These are phyloP conservation scores for Drosophila atroscutellata DNA, from an alignment of 2,888 invertebrate genomes.

Conservation along the genomic window DNA sequence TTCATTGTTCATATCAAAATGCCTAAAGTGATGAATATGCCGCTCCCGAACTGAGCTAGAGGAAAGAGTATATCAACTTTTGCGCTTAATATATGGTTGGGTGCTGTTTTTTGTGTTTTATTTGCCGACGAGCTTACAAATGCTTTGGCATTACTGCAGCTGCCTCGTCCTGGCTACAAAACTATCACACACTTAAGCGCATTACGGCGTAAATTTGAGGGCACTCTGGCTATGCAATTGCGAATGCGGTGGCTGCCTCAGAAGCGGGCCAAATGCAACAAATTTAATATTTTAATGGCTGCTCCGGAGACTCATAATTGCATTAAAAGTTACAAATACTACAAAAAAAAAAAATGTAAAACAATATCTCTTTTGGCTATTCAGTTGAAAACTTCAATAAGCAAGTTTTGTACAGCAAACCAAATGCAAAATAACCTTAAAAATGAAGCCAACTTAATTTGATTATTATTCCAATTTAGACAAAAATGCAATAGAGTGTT, in stretches of 20 bases:
- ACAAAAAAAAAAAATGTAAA: neutral
- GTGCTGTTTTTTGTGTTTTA: slow-evolving; percentile 6
- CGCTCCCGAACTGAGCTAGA: neutral
- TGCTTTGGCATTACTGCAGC: slow-evolving; percentile 27
- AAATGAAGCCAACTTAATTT: neutral
- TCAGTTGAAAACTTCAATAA: neutral
- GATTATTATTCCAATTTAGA: neutral
- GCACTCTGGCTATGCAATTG: slow-evolving; percentile 23
- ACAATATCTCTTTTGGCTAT: neutral
- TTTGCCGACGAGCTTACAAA: slow-evolving; percentile 18
- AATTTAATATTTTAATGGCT: slow-evolving; percentile 29
- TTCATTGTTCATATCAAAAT: neutral
- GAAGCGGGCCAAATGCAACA: slow-evolving; percentile 18
- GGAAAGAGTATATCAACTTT: slow-evolving; percentile 35
- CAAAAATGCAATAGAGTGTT: neutral
- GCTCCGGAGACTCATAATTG: neutral
- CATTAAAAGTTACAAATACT: neutral
- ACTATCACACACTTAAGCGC: slow-evolving; percentile 54
- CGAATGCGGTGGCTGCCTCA: neutral
- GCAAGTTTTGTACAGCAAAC: neutral
- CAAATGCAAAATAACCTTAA: neutral
- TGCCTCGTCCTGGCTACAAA: slow-evolving; percentile 10
- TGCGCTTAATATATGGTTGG: slow-evolving; percentile 14
- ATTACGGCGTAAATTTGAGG: slow-evolving; percentile 48
- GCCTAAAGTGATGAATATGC: neutral